Conservation (phyloP, 1,140 invertebrate genomes). For the Eumaeus atala region DNA sequence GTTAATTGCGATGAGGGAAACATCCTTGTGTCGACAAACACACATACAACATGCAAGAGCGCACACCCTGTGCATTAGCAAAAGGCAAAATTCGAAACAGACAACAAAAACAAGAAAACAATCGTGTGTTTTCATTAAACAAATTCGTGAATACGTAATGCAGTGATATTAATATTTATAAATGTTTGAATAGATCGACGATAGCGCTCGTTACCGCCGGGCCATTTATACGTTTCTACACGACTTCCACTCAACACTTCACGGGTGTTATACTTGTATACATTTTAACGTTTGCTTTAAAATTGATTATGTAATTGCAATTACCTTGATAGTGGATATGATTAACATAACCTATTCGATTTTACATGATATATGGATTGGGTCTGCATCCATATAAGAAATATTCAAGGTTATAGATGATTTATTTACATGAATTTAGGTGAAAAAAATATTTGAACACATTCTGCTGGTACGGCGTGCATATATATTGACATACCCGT, state of each 20-base stretch:
- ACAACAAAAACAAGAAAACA: conserved; percentile 65
- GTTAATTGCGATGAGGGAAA: too few species aligned
- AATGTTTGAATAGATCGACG: conserved; percentile 64
- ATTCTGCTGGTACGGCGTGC: too few species aligned
- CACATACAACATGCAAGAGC: background rate
- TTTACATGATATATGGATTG: too few species aligned
- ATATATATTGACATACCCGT: too few species aligned
- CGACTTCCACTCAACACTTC: conserved; percentile 15
- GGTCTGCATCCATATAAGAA: too few species aligned
- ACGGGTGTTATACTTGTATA: background rate
- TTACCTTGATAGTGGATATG: too few species aligned
- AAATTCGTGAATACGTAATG: conserved; percentile 68
- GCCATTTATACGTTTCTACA: conserved; percentile 22
- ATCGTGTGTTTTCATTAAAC: conserved; percentile 61
- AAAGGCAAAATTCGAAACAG: conserved; percentile 42
- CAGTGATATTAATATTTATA: conserved; percentile 69
- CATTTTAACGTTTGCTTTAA: background rate
- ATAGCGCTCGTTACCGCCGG: conserved; percentile 55
- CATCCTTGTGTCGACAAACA: background rate
- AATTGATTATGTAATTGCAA: background rate
- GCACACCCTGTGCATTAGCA: conserved; percentile 52
- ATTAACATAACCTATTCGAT: too few species aligned
- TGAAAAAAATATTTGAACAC: too few species aligned
- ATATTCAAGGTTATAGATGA: too few species aligned
- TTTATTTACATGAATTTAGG: too few species aligned